Percentiles rank a stretch among this genome's conserved stretches.
Conservation (phyloP, 2,113 vertebrate genomes). For the Nothocercus julius region DNA sequence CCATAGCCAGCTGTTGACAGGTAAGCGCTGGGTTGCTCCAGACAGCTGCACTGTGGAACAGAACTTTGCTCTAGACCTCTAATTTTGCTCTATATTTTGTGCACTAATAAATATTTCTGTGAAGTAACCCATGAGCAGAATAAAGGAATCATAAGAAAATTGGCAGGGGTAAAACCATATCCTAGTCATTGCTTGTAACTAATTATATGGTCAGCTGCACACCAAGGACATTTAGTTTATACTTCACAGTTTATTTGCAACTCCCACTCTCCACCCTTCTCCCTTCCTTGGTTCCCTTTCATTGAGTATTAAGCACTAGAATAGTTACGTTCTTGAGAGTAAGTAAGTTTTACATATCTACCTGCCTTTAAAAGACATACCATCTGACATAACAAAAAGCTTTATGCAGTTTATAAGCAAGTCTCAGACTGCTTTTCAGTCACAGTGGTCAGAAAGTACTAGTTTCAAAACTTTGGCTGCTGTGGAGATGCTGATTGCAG, state of each 20-base stretch:
- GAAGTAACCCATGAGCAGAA: background rate
- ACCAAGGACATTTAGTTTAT: background rate
- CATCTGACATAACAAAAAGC: background rate
- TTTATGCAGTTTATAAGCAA: background rate
- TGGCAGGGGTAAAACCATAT: background rate
- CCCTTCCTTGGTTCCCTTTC: background rate
- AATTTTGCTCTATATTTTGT: background rate
- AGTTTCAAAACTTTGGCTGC: background rate
- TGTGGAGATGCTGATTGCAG: background rate
- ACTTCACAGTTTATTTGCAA: background rate
- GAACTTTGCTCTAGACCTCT: background rate
- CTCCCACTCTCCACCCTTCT: background rate
- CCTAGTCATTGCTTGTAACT: background rate
- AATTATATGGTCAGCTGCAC: background rate
- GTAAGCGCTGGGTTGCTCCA: background rate
- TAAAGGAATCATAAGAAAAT: background rate
- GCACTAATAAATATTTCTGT: background rate
- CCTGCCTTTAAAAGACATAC: background rate
- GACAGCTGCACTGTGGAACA: too few relatives aligned
- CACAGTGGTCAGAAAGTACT: conserved; percentile 43
- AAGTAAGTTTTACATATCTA: background rate
- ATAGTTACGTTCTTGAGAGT: background rate
- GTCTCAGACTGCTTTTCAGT: background rate
- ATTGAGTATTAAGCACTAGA: background rate
- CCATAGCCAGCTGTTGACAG: background rate